Evolutionary conservation across 2,888 invertebrate species (phyloP).

Genomic region (Congeria kusceri): DNA sequence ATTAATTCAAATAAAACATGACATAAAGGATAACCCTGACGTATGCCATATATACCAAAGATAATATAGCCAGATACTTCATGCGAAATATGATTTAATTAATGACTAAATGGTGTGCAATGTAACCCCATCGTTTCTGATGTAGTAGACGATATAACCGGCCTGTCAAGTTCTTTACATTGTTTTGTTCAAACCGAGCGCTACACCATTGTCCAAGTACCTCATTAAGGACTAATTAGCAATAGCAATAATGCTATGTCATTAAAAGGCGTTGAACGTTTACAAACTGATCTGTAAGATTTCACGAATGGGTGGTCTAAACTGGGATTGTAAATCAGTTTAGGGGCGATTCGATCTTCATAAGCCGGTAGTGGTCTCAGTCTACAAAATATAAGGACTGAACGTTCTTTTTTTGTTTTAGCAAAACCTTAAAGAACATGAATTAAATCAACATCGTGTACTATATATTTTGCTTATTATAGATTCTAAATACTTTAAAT

Average conservation of each 20-base stretch:
- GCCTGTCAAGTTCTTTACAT: slow-evolving; percentile 39
- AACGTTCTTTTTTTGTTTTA: too few relatives aligned
- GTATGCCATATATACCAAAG: too few relatives aligned
- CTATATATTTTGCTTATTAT: too few relatives aligned
- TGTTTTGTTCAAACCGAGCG: slow-evolving; percentile 18
- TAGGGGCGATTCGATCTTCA: too few relatives aligned
- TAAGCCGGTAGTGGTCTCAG: too few relatives aligned
- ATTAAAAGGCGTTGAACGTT: slow-evolving; percentile 44
- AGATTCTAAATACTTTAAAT: too few relatives aligned
- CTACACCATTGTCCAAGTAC: slow-evolving; percentile 21
- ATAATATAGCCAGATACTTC: slow-evolving; percentile 4
- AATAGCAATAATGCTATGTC: slow-evolving; percentile 39
- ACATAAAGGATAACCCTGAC: too few relatives aligned
- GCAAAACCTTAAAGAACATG: too few relatives aligned
- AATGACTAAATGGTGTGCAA: slow-evolving; percentile 47
- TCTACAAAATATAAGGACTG: too few relatives aligned
- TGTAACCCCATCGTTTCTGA: slow-evolving; percentile 17
- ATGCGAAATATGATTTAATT: slow-evolving; percentile 48
- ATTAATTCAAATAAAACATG: too few relatives aligned
- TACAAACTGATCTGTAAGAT: slow-evolving; percentile 28
- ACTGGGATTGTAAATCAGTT: slow-evolving; percentile 4
- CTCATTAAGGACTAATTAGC: slow-evolving; percentile 47
- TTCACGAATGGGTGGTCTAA: slow-evolving; percentile 45
- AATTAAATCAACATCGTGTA: too few relatives aligned
- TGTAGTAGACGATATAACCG: slow-evolving; percentile 18